These are phyloP conservation scores for Lamellibrachia satsuma DNA, from an alignment of 2,888 invertebrate species.

Conservation along the genomic window DNA sequence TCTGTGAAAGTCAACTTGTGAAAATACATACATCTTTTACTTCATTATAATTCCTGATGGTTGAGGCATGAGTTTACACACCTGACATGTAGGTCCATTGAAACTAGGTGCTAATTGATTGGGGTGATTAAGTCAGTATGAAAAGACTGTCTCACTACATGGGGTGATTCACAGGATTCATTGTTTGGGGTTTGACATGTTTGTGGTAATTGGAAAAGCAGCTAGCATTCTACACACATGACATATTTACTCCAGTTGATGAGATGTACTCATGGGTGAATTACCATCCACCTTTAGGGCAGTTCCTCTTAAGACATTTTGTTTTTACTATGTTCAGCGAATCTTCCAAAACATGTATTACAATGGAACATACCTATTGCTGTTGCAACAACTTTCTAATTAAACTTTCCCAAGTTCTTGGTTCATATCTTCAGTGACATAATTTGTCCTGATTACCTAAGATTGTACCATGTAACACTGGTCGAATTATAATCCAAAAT, in stretches of 20 bases:
- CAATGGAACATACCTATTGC: background rate
- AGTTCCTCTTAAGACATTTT: background rate
- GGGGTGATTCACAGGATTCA: background rate
- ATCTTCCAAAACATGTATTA: background rate
- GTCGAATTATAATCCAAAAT: background rate
- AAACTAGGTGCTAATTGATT: conserved; percentile 1
- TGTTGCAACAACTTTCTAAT: background rate
- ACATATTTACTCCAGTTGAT: background rate
- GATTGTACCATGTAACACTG: background rate
- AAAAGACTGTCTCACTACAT: background rate
- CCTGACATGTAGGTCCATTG: conserved; percentile 1
- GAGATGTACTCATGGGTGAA: background rate
- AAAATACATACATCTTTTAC: background rate
- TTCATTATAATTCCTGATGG: background rate
- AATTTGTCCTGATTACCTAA: background rate
- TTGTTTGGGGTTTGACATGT: background rate
- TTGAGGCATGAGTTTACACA: background rate
- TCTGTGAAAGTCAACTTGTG: background rate
- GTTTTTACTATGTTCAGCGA: background rate
- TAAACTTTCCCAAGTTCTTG: background rate
- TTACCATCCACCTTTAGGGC: background rate
- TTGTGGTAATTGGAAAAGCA: background rate
- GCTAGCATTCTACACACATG: background rate
- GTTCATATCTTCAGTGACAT: background rate
- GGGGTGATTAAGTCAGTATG: conserved; percentile 10